phyloP scores from a whole-genome alignment of 92 coral and sea anemone genomes.

The Porites divaricata region DNA sequence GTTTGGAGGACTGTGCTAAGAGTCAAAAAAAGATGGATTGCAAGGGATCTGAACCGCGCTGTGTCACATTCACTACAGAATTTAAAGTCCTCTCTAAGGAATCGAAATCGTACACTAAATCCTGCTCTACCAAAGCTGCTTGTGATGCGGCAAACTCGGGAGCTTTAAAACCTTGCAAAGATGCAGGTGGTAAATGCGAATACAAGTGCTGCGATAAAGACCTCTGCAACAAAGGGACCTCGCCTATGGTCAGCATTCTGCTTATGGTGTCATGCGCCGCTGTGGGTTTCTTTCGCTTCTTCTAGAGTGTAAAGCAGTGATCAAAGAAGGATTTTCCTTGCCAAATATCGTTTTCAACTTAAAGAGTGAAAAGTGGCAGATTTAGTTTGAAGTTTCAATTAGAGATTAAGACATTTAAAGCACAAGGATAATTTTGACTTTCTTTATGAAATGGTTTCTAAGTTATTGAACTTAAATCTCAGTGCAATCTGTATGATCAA shows the following conservation, averaged over 20 bases:
- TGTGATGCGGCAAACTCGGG: neutral
- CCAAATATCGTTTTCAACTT: too few species aligned
- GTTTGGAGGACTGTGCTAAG: conserved; percentile 13
- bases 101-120: neutral
- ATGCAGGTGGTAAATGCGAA: neutral
- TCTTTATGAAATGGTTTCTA: too few species aligned
- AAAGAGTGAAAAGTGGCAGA: too few species aligned
- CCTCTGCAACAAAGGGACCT: neutral
- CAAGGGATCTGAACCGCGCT: neutral
- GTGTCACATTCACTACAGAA: neutral
- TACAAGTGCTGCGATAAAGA: conserved; percentile 1
- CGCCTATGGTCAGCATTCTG: conserved; percentile 1
- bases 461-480: too few species aligned
- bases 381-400: too few species aligned
- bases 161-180: neutral
- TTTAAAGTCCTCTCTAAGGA: neutral
- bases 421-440: too few species aligned
- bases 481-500: too few species aligned
- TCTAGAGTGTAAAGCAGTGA: neutral
- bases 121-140: neutral
- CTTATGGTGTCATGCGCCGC: conserved; percentile 9
- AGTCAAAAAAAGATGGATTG: neutral
- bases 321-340: too few species aligned
- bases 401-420: too few species aligned
- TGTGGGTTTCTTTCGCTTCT: neutral